Conservation (phyloP, 2,797 vertebrate genomes). For the Anguilla marmorata region DNA sequence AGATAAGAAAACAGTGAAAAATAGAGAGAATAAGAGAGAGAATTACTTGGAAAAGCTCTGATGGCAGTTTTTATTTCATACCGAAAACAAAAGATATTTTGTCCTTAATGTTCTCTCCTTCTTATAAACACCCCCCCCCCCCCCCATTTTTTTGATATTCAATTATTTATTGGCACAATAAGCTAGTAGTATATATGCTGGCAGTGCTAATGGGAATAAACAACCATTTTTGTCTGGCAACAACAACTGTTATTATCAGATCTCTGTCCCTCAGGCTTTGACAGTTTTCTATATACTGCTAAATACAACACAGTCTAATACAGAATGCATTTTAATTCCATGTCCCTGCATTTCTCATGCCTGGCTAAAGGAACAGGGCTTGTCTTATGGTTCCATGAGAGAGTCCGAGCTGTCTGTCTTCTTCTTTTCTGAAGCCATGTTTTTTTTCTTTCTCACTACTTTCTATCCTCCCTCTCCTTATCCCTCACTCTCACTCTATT, state of each 20-base stretch:
- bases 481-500: neutral
- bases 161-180: neutral
- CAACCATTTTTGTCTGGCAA: neutral
- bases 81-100: neutral
- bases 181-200: neutral
- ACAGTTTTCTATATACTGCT: neutral
- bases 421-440: neutral
- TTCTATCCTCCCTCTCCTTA: neutral
- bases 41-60: neutral
- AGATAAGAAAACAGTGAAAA: neutral
- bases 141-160: neutral
- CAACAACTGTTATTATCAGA: constrained; percentile 1
- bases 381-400: neutral
- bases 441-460: neutral
- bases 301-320: neutral
- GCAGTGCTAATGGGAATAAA: neutral
- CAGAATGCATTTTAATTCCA: neutral
- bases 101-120: neutral
- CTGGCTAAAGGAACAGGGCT: neutral
- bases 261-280: neutral
- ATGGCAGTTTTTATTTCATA: neutral
- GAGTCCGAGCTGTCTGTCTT: neutral
- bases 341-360: neutral
- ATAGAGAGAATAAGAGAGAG: neutral
- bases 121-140: neutral